Conservation (phyloP, 2,797 vertebrate species). For the Myotis planiceps region DNA sequence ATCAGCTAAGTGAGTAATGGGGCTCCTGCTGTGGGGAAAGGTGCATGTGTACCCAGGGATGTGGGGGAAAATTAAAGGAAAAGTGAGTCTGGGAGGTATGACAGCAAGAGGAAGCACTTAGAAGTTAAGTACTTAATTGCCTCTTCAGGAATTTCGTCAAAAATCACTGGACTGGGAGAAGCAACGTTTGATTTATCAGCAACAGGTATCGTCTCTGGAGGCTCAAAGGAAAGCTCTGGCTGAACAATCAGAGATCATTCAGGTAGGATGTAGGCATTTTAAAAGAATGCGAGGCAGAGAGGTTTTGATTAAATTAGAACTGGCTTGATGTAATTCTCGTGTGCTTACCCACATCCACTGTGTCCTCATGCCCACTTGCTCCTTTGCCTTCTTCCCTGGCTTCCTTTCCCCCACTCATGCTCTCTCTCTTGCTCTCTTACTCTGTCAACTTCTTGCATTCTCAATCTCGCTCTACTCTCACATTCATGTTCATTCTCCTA, state of each 20-base stretch:
- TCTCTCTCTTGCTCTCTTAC: background rate
- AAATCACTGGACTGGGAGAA: conserved; percentile 93
- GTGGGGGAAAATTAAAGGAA: background rate
- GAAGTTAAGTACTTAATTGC: conserved; percentile 69
- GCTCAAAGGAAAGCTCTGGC: conserved; percentile 91
- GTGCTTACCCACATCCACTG: background rate
- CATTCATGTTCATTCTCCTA: background rate
- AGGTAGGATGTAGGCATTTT: conserved; percentile 85
- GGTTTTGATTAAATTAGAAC: background rate
- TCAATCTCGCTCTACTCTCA: background rate
- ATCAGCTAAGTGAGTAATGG: conserved; percentile 76
- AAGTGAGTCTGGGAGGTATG: background rate
- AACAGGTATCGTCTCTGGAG: conserved; percentile 92
- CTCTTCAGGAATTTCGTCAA: conserved; percentile 90
- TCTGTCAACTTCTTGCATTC: background rate
- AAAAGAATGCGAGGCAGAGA: background rate
- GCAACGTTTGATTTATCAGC: conserved; percentile 91
- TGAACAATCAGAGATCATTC: conserved; percentile 90
- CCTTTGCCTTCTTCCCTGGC: background rate
- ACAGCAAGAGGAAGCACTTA: conserved; percentile 54
- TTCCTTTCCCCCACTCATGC: background rate
- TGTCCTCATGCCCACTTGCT: background rate
- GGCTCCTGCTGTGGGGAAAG: conserved; percentile 75
- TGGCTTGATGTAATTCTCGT: rapidly evolving
- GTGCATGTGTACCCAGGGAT: background rate